Conservation (phyloP, 2,113 vertebrate species). For the Rhegmatorhina hoffmannsi region DNA sequence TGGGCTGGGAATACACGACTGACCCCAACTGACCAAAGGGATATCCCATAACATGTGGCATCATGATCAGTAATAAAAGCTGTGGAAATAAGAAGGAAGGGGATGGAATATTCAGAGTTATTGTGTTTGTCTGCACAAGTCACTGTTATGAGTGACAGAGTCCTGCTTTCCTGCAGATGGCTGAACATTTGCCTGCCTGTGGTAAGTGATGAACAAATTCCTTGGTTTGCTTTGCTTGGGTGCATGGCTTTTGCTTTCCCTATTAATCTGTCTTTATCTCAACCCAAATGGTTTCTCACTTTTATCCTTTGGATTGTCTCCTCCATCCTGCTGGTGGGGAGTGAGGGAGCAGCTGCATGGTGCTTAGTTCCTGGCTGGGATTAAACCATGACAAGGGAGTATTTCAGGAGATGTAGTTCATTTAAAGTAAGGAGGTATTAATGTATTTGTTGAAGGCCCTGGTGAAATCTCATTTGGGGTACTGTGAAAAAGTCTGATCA, state of each 20-base stretch:
- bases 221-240: not conserved
- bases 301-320: not conserved
- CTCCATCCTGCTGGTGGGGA: not conserved
- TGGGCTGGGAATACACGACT: not conserved
- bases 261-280: not conserved
- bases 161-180: not conserved
- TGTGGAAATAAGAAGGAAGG: not conserved
- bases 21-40: not conserved
- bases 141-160: fast-evolving
- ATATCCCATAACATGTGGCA: not conserved
- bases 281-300: not conserved
- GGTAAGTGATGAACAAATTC: not conserved
- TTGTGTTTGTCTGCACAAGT: not conserved
- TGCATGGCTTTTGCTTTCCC: not conserved
- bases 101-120: not conserved
- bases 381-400: not conserved
- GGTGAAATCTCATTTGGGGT: not conserved
- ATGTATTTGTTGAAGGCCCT: not conserved
- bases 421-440: not conserved
- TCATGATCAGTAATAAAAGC: not conserved
- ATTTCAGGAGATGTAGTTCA: not conserved
- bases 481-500: not conserved
- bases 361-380: not conserved
- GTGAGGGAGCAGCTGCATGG: not conserved
- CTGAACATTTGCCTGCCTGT: not conserved